A percentile compares a stretch with the other conserved stretches of the same genome.
These are phyloP conservation scores for Deroplatys truncata DNA, from an alignment of 2,888 invertebrate species.

Conservation along the genomic window DNA sequence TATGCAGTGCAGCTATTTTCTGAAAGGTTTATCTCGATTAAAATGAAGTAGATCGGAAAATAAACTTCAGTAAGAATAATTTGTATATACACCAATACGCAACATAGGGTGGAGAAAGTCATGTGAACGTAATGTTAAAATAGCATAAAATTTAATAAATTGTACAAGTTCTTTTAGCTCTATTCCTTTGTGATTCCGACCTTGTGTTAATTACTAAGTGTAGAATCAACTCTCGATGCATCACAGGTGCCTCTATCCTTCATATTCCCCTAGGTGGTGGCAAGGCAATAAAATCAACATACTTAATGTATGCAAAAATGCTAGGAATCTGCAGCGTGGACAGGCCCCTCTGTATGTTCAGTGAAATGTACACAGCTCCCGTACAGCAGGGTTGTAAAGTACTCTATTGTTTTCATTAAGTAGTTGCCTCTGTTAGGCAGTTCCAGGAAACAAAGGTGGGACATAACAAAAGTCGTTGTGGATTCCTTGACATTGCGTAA, in stretches of 20 bases:
- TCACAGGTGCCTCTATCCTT: background rate
- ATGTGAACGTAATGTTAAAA: too few species aligned
- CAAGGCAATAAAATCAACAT: background rate
- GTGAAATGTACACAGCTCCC: background rate
- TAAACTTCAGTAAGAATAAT: too few species aligned
- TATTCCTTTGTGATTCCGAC: background rate
- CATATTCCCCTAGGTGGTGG: background rate
- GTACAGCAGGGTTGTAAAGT: background rate
- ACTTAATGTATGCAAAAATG: background rate
- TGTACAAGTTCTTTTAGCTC: background rate
- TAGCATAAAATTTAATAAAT: too few species aligned
- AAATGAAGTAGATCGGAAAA: too few species aligned
- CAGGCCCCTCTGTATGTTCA: background rate
- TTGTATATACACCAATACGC: too few species aligned
- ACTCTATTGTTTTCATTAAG: background rate
- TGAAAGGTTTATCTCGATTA: too few species aligned
- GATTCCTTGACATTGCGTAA: background rate
- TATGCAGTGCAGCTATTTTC: too few species aligned
- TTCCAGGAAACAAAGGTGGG: background rate
- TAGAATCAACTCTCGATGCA: background rate
- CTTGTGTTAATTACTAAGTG: background rate
- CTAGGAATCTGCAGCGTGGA: background rate
- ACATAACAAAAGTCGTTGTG: background rate
- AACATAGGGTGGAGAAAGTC: too few species aligned
- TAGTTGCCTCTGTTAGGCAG: background rate